Percentiles rank a stretch among this genome's conserved stretches.
These are phyloP conservation scores for Oceanodroma tethys DNA, from an alignment of 2,113 vertebrate species.

Conservation along the genomic window DNA sequence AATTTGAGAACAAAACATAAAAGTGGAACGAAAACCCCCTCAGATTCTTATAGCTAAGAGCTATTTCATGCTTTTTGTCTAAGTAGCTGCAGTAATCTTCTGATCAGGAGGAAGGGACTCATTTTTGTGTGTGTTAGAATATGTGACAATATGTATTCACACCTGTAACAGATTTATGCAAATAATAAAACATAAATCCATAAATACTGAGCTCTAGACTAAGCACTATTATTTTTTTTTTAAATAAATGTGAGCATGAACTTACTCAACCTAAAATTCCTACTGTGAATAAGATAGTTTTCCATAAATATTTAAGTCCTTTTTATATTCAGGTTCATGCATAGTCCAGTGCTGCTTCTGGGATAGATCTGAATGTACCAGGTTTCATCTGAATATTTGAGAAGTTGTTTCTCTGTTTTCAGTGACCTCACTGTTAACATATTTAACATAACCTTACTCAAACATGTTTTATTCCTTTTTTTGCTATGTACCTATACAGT, in stretches of 20 bases:
- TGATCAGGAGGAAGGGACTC: accelerated
- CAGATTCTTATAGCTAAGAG: not conserved
- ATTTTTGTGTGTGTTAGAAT: not conserved
- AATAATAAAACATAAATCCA: not conserved
- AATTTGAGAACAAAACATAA: not conserved
- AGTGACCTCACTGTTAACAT: not conserved
- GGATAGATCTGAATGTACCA: not conserved
- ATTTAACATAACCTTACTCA: not conserved
- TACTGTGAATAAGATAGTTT: not conserved
- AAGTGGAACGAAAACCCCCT: not conserved
- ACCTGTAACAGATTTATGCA: not conserved
- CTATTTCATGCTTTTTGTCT: not conserved
- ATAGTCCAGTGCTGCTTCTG: not conserved
- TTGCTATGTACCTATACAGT: not conserved
- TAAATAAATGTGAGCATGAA: not conserved
- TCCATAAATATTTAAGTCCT: not conserved
- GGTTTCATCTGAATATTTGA: not conserved
- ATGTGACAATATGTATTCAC: not conserved
- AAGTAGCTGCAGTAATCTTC: not conserved
- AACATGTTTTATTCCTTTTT: not conserved
- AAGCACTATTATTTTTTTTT: not conserved
- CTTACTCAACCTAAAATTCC: not conserved
- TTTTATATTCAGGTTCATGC: not conserved
- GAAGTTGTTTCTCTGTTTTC: not conserved
- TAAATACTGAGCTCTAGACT: not conserved